Evolutionary conservation across 1,140 invertebrate genomes (phyloP).

Genomic region (Bombus superbus): DNA sequence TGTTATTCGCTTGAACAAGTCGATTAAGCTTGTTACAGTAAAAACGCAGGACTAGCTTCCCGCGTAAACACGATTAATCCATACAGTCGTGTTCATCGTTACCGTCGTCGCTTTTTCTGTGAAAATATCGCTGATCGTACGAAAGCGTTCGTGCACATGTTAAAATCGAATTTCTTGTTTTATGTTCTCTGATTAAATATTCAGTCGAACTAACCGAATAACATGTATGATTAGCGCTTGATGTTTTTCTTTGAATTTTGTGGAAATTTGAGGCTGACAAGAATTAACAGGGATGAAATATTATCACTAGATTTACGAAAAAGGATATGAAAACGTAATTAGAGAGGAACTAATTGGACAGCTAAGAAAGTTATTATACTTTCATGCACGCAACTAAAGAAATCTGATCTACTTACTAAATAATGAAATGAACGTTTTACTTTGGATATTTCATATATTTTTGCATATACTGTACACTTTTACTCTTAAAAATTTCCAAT

Average conservation of each 20-base stretch:
- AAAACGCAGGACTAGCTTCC: background rate
- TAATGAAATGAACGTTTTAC: background rate
- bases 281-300: background rate
- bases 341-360: too few species aligned
- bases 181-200: background rate
- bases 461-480: background rate
- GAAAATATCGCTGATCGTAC: background rate
- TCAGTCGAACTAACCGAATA: background rate
- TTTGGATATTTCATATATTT: background rate
- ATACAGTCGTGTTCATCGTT: conserved; percentile 35
- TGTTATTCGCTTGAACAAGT: conserved; percentile 5
- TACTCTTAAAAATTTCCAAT: background rate
- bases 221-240: background rate
- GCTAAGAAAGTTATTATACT: too few species aligned
- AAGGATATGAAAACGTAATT: too few species aligned
- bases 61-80: background rate
- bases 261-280: background rate
- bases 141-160: background rate
- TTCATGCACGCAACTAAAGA: too few species aligned
- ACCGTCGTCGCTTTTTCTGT: background rate
- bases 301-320: background rate
- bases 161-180: background rate
- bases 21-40: conserved; percentile 19
- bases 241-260: background rate
- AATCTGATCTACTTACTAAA: too few species aligned